Percentiles rank a stretch among this genome's conserved stretches.
Conservation (phyloP, 1,140 invertebrate species). For the Acromyrmex charruanus region DNA sequence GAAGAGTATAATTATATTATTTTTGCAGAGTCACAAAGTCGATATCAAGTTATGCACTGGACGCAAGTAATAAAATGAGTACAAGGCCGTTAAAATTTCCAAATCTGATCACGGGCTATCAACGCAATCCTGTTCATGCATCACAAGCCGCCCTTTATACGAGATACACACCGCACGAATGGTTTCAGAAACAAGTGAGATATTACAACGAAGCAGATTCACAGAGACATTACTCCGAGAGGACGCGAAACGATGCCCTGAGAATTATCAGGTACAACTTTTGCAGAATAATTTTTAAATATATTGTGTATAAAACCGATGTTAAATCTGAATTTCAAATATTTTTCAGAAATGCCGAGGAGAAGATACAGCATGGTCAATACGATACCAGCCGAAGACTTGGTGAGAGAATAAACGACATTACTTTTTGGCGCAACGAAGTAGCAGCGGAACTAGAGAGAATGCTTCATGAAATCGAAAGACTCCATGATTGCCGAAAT, state of each 20-base stretch:
- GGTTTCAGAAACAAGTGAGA: conserved; percentile 94
- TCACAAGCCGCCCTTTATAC: conserved; percentile 92
- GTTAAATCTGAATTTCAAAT: conserved; percentile 8
- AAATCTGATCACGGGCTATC: conserved; percentile 92
- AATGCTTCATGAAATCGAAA: conserved; percentile 93
- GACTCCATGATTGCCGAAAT: conserved; percentile 92
- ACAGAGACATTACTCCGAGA: conserved; percentile 93
- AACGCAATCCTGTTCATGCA: conserved; percentile 92
- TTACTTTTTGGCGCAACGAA: conserved; percentile 98
- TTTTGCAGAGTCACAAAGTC: conserved; percentile 76
- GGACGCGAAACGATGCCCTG: conserved; percentile 94
- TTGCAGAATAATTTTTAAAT: background rate
- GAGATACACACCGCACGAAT: conserved; percentile 96
- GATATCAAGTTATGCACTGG: conserved; percentile 77
- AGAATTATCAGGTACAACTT: conserved; percentile 86
- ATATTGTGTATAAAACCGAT: background rate
- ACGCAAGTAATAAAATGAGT: conserved; percentile 87
- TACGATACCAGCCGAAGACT: conserved; percentile 92
- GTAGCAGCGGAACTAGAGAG: conserved; percentile 94
- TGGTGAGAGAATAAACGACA: conserved; percentile 96
- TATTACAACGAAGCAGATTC: conserved; percentile 95
- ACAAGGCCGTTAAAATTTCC: conserved; percentile 92
- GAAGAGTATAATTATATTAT: conserved; percentile 18
- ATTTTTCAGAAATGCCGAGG: conserved; percentile 90
- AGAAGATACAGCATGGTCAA: conserved; percentile 91